Conservation (phyloP, 2,797 vertebrate genomes). For the Argentina silus region DNA sequence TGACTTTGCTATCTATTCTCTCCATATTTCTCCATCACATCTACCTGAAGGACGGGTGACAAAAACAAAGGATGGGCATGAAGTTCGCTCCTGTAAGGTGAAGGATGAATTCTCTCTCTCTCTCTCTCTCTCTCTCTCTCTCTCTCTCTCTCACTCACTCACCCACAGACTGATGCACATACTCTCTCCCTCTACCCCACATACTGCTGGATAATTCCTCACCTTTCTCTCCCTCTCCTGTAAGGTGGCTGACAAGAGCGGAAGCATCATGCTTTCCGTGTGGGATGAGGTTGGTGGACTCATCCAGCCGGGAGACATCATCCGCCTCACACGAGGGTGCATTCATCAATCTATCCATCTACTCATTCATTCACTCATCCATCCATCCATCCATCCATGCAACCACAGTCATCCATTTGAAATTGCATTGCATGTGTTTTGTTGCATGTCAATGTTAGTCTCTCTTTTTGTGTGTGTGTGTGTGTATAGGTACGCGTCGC, state of each 20-base stretch:
- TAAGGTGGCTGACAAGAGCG: constrained; percentile 84
- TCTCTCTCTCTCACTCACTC: not conserved
- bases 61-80: constrained; percentile 88
- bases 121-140: not conserved
- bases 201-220: not conserved
- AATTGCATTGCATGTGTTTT: not conserved
- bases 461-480: not conserved
- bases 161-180: not conserved
- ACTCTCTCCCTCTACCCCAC: not conserved
- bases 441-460: not conserved
- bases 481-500: constrained; percentile 81
- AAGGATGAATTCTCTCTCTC: no score
- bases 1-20: not conserved
- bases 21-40: not conserved
- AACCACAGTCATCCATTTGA: no score
- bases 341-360: not conserved
- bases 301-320: constrained; percentile 86
- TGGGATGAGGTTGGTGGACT: constrained; percentile 87
- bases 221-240: not conserved
- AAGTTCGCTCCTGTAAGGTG: constrained; percentile 82
- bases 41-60: constrained; percentile 80
- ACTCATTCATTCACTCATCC: not conserved
- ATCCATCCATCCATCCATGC: not conserved
- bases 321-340: constrained; percentile 85
- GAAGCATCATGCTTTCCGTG: constrained; percentile 86